Evolutionary conservation across 2,888 invertebrate genomes (phyloP).

Genomic region (Trissonchulus latispiculum): DNA sequence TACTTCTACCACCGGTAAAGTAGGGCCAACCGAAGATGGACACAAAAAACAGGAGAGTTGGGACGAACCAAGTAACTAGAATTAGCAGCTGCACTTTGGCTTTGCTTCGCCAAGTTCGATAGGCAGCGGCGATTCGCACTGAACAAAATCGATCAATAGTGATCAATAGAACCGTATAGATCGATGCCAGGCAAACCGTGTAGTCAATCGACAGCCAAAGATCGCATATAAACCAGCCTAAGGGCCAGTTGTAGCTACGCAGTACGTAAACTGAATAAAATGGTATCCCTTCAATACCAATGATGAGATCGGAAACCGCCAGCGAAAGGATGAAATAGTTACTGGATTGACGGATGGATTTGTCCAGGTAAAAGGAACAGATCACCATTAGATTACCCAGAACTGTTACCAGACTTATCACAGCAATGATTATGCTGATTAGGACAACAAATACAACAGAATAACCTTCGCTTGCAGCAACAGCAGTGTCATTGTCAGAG

Average conservation of each 20-base stretch:
- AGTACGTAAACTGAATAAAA: conserved; percentile 95
- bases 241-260: conserved; percentile 81
- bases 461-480: too few species aligned
- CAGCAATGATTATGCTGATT: conserved; percentile 16
- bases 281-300: conserved; percentile 95
- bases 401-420: conserved; percentile 38
- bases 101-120: conserved; percentile 90
- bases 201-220: conserved; percentile 98
- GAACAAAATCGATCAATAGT: conserved; percentile 97
- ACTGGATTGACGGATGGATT: conserved; percentile 71
- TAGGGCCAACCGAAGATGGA: conserved; percentile 99
- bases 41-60: conserved; percentile 86
- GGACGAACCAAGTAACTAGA: conserved; percentile 89
- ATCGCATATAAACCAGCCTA: conserved; percentile 89
- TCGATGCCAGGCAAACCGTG: conserved; percentile 95
- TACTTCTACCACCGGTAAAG: conserved; percentile 61
- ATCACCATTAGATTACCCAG: conserved; percentile 69
- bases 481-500: too few species aligned
- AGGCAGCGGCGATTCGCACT: conserved; percentile 93
- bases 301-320: conserved; percentile 90
- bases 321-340: conserved; percentile 98
- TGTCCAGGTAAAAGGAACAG: conserved; percentile 42
- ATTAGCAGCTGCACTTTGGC: conserved; percentile 87
- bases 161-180: conserved; percentile 95
- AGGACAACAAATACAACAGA: not conserved